Percentiles rank a stretch among this genome's conserved stretches.
These are phyloP conservation scores for Condylostylus longicornis DNA, from an alignment of 1,140 invertebrate species.

Conservation along the genomic window DNA sequence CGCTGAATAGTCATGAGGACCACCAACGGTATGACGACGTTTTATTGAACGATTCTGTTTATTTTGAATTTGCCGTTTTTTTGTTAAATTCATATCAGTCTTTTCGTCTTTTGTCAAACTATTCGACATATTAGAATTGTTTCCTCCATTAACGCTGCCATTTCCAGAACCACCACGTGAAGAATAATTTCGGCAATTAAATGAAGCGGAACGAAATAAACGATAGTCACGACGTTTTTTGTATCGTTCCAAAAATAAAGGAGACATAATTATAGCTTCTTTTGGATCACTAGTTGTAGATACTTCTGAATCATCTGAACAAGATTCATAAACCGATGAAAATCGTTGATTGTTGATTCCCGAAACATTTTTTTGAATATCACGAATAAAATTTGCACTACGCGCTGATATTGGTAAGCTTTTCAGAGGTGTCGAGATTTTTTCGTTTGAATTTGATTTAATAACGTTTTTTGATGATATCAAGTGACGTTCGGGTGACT, in stretches of 20 bases:
- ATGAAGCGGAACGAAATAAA: conserved; percentile 29
- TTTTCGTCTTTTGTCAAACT: conserved; percentile 65
- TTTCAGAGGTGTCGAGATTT: too few species aligned
- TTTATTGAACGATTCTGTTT: conserved; percentile 53
- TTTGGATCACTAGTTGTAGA: conserved; percentile 31
- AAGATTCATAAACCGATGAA: conserved; percentile 8
- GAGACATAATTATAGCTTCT: conserved; percentile 22
- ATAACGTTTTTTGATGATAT: too few species aligned
- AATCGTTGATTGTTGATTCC: too few species aligned
- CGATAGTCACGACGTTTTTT: conserved; percentile 30
- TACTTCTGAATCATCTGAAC: conserved; percentile 28
- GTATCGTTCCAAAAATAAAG: conserved; percentile 29
- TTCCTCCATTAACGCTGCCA: conserved; percentile 9
- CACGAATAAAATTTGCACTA: background rate
- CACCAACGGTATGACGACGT: conserved; percentile 79
- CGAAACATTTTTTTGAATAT: conserved; percentile 3
- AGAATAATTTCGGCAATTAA: conserved; percentile 29
- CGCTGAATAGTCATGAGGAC: conserved; percentile 58
- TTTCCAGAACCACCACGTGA: conserved; percentile 12
- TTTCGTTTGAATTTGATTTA: too few species aligned
- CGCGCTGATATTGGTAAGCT: too few species aligned
- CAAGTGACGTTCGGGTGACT: conserved; percentile 34
- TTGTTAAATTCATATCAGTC: conserved; percentile 62
- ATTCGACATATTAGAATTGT: conserved; percentile 25
- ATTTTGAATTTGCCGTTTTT: conserved; percentile 46